A percentile compares a stretch with the other conserved stretches of the same genome.
These are phyloP conservation scores for honey bee (Apis mellifera) DNA, from an alignment of 1,140 invertebrate species.

Conservation along the genomic window Amel_HAv3.1 CM009939.2:10966001-10966500, in stretches of 20 bases:
- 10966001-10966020: not conserved
- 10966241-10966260: not conserved
- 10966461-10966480: not conserved
- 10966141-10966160: not conserved
- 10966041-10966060: not conserved
- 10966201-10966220: not conserved
- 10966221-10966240: no score
- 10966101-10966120: not conserved
- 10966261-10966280: not conserved
- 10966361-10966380: not conserved
- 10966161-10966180: not conserved
- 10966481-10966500: conserved; percentile 2
- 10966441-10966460: not conserved
- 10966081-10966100: no score
- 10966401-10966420: not conserved
- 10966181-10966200: not conserved
- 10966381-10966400: not conserved
- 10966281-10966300: not conserved
- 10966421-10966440: no score
- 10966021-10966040: not conserved
- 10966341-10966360: not conserved
- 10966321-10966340: not conserved
- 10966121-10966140: no score
- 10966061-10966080: not conserved
- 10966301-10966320: not conserved